Percentiles rank a stretch among this genome's conserved stretches.
Conservation (phyloP, 2,888 invertebrate species). For the Thecocarcelia acutangulata region DNA sequence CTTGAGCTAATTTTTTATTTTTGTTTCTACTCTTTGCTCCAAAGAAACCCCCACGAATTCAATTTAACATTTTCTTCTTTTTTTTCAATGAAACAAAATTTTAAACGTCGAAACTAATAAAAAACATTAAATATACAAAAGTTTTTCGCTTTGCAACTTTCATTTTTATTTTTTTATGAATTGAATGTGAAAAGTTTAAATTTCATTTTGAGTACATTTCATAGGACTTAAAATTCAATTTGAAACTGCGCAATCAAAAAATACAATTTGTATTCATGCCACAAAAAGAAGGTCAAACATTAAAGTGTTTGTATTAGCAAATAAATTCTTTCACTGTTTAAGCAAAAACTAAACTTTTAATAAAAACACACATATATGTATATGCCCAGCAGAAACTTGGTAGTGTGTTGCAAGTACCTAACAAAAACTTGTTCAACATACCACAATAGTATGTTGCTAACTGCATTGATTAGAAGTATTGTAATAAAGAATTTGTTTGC, state of each 20-base stretch:
- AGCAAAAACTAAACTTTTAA: neutral
- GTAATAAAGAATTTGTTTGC: no score
- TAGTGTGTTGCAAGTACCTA: no score
- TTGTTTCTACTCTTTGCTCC: no score
- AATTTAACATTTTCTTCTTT: neutral
- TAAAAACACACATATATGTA: neutral
- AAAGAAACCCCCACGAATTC: no score
- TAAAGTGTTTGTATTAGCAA: neutral
- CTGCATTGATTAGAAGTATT: no score
- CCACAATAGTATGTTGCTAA: no score
- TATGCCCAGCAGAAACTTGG: no score
- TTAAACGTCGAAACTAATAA: neutral
- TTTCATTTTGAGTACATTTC: conserved; percentile 19
- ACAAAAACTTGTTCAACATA: no score
- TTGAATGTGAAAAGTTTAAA: conserved; percentile 21
- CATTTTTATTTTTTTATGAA: neutral
- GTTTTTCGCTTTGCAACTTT: neutral
- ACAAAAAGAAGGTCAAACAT: conserved; percentile 26
- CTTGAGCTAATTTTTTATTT: no score
- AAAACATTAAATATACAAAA: neutral
- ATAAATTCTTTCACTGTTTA: neutral
- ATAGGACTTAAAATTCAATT: conserved; percentile 38
- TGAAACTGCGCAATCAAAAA: conserved; percentile 24
- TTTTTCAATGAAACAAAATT: neutral
- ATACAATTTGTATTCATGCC: conserved; percentile 25